A percentile compares a stretch with the other conserved stretches of the same genome.
phyloP scores from a whole-genome alignment of 2,888 invertebrate genomes.

The Athetis lepigone region DNA sequence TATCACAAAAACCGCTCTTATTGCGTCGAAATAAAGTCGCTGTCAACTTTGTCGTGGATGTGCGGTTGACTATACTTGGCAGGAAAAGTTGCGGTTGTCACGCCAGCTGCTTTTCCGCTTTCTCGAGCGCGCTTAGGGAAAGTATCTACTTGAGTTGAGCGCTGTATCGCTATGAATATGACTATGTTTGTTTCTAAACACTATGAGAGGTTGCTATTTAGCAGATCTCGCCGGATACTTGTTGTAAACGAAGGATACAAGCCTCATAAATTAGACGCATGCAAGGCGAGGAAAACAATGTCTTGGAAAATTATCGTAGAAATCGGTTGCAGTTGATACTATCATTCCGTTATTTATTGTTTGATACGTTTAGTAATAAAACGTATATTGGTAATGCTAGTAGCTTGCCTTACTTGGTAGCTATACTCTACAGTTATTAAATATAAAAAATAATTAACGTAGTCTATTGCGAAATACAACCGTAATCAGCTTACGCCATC shows the following conservation, averaged over 20 bases:
- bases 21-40: slow-evolving; percentile 15
- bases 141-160: slow-evolving; percentile 60
- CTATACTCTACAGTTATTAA: too few relatives aligned
- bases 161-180: slow-evolving; percentile 44
- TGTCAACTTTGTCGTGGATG: neutral
- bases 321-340: slow-evolving; percentile 8
- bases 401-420: too few relatives aligned
- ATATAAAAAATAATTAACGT: neutral
- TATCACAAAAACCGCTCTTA: neutral
- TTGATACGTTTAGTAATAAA: neutral
- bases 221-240: slow-evolving; percentile 35
- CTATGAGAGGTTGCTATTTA: slow-evolving; percentile 30
- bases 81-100: slow-evolving; percentile 77
- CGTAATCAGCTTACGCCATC: neutral
- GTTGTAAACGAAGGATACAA: slow-evolving; percentile 21
- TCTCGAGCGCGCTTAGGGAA: slow-evolving; percentile 75
- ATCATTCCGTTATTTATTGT: neutral
- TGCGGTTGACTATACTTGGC: slow-evolving; percentile 30
- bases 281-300: slow-evolving; percentile 31
- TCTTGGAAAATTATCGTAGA: slow-evolving; percentile 9
- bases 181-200: slow-evolving; percentile 44
- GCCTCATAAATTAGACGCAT: slow-evolving; percentile 33
- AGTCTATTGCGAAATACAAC: neutral
- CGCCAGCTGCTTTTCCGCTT: slow-evolving; percentile 84
- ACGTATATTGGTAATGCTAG: neutral